Evolutionary conservation across 2,113 vertebrate genomes (phyloP).

Genomic region (Regulus satrapa): DNA sequence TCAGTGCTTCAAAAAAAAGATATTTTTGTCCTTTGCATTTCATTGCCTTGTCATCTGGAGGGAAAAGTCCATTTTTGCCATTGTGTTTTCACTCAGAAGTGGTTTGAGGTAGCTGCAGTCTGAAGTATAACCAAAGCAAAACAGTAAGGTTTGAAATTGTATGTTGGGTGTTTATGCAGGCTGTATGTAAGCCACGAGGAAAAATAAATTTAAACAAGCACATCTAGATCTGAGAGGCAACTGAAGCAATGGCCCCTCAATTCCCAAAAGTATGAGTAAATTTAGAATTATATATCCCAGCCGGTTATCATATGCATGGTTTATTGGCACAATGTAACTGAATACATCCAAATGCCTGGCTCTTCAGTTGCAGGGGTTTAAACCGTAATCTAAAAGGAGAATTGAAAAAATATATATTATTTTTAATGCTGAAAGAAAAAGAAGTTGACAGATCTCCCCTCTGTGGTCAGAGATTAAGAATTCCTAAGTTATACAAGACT

Average conservation of each 20-base stretch:
- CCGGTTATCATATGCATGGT: background rate
- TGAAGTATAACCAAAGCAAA: constrained; percentile 2
- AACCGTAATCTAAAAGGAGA: background rate
- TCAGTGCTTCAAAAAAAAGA: background rate
- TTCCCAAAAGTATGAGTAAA: constrained; percentile 17
- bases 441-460: background rate
- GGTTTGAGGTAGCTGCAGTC: constrained; percentile 9
- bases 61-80: background rate
- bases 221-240: background rate
- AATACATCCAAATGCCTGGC: background rate
- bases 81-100: constrained; percentile 11
- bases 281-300: constrained; percentile 26
- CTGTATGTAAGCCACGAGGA: background rate
- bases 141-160: constrained; percentile 4
- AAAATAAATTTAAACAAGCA: background rate
- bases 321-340: background rate
- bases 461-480: background rate
- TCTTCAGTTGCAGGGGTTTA: background rate
- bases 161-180: constrained; percentile 8
- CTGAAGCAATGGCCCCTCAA: background rate
- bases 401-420: background rate
- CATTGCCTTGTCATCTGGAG: background rate
- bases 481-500: background rate
- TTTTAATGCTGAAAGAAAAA: background rate
- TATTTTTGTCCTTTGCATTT: background rate